These are phyloP conservation scores for Marcusenius ussheri DNA, from an alignment of 2,113 vertebrate species.

Conservation along the genomic window DNA sequence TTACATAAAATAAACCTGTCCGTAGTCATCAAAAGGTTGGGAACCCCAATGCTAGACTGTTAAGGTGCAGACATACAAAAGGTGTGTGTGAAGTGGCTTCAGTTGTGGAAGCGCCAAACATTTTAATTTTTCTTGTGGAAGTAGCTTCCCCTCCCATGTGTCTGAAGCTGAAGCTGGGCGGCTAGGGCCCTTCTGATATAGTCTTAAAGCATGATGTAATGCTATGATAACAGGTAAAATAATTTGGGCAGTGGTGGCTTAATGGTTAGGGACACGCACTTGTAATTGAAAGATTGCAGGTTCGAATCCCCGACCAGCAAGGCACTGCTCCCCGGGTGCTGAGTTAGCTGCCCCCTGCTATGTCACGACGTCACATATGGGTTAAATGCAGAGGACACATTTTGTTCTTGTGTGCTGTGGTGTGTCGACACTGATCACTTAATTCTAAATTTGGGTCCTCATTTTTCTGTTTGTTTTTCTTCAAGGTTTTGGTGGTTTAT, in stretches of 20 bases:
- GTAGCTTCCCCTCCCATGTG: not conserved
- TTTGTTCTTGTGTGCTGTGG: no score
- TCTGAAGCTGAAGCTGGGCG: not conserved
- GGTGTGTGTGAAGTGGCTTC: not conserved
- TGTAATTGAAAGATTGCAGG: no score
- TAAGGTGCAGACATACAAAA: not conserved
- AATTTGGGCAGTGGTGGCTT: not conserved
- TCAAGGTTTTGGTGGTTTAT: not conserved
- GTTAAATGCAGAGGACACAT: no score
- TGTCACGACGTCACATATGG: no score
- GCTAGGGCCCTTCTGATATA: not conserved
- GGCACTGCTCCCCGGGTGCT: no score
- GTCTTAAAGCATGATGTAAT: not conserved
- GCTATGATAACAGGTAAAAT: not conserved
- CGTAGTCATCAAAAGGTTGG: not conserved
- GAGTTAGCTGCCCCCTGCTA: no score
- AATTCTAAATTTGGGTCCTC: not conserved
- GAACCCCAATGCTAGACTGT: not conserved
- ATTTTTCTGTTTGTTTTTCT: not conserved
- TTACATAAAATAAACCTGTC: no score
- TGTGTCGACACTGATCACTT: no score
- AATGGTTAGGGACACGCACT: no score
- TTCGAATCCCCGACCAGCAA: no score
- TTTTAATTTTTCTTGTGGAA: not conserved
- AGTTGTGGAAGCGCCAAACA: not conserved